These are phyloP conservation scores for Euura lappo DNA, from an alignment of 1,140 invertebrate genomes.

Conservation along the genomic window DNA sequence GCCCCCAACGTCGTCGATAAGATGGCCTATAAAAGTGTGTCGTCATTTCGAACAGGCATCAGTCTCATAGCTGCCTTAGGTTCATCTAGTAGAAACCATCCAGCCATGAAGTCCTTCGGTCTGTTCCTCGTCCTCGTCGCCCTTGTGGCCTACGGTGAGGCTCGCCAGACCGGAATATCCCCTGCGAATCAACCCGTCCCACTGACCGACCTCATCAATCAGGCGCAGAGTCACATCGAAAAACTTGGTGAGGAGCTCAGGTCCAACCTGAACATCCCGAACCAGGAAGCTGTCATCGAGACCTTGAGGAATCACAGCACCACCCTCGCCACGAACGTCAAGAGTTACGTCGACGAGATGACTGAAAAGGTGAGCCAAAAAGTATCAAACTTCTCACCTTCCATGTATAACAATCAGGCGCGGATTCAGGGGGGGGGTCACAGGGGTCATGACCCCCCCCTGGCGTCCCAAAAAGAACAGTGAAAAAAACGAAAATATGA, in stretches of 20 bases:
- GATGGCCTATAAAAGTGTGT: slow-evolving; percentile 45
- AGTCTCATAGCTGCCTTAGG: slow-evolving; percentile 30
- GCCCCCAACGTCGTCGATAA: slow-evolving; percentile 42
- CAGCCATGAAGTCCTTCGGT: slow-evolving; percentile 6
- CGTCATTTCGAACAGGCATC: slow-evolving; percentile 23
- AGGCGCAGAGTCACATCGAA: slow-evolving; percentile 38
- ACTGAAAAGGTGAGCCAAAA: slow-evolving; percentile 38
- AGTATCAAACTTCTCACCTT: too few species aligned
- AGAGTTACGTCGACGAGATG: slow-evolving; percentile 34
- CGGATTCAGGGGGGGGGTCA: too few species aligned
- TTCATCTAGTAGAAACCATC: background rate
- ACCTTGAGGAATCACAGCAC: slow-evolving; percentile 42
- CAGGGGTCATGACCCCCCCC: too few species aligned
- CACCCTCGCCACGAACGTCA: slow-evolving; percentile 36
- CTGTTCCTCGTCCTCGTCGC: slow-evolving; percentile 22
- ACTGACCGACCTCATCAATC: slow-evolving; percentile 31
- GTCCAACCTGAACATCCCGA: slow-evolving; percentile 36
- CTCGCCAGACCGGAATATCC: slow-evolving; percentile 12
- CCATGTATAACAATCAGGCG: too few species aligned
- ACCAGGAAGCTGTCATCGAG: slow-evolving; percentile 38
- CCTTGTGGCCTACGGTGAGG: slow-evolving; percentile 20
- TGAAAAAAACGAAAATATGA: too few species aligned
- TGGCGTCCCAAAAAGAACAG: too few species aligned
- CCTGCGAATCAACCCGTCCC: slow-evolving; percentile 20
- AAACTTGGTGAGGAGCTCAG: slow-evolving; percentile 37